These are phyloP conservation scores for Peribatodes rhomboidaria DNA, from an alignment of 2,888 invertebrate species.

Conservation along the genomic window DNA sequence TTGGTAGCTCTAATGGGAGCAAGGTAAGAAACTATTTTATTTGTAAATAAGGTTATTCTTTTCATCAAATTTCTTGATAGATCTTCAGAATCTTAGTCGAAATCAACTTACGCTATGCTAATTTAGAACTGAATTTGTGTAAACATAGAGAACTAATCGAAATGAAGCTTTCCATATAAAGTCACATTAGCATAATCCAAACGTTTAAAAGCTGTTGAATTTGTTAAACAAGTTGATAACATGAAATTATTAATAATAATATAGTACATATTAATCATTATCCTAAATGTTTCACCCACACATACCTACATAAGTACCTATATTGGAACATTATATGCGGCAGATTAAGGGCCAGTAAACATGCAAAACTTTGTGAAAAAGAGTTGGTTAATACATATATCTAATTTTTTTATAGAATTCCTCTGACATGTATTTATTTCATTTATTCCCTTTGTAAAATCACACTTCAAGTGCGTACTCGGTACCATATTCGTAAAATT, in stretches of 20 bases:
- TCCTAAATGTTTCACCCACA: background rate
- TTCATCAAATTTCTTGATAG: background rate
- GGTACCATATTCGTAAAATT: too few relatives aligned
- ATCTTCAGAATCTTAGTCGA: background rate
- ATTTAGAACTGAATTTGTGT: background rate
- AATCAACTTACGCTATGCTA: background rate
- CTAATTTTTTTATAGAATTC: too few relatives aligned
- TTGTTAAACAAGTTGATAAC: background rate
- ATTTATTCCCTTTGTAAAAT: too few relatives aligned
- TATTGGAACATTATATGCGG: background rate
- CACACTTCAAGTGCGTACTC: too few relatives aligned
- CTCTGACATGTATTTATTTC: too few relatives aligned
- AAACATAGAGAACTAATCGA: background rate
- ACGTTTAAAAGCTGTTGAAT: conserved; percentile 4
- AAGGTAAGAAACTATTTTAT: conserved; percentile 78
- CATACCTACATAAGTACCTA: too few relatives aligned
- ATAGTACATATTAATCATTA: too few relatives aligned
- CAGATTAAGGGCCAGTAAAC: background rate
- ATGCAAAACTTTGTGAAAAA: too few relatives aligned
- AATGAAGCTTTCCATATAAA: conserved; percentile 1
- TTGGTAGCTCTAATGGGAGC: conserved; percentile 92
- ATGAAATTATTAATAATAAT: too few relatives aligned
- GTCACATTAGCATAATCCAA: conserved; percentile 2
- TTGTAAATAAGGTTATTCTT: too few relatives aligned
- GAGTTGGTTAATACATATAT: too few relatives aligned